These are phyloP conservation scores for Conistra vaccinii DNA, from an alignment of 2,888 invertebrate species.

Conservation along the genomic window DNA sequence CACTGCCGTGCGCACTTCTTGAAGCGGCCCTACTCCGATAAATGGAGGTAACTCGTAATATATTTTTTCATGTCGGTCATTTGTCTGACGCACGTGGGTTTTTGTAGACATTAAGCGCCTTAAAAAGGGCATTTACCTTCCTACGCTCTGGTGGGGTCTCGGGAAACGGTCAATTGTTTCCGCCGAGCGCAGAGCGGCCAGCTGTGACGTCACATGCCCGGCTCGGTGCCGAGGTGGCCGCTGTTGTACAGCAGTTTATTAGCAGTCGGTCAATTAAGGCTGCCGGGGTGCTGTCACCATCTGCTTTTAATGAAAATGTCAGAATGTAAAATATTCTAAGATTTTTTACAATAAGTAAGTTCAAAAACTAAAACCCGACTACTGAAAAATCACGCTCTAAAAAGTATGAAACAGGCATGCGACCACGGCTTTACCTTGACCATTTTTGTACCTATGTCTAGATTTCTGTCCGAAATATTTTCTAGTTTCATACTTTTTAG, in stretches of 20 bases:
- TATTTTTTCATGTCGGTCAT: conserved; percentile 83
- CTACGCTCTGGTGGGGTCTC: conserved; percentile 34
- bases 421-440: no score
- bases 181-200: neutral
- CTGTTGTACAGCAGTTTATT: neutral
- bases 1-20: neutral
- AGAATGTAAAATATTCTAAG: no score
- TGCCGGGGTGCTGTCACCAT: no score
- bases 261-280: no score
- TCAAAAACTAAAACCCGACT: no score
- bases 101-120: conserved; percentile 82
- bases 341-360: no score
- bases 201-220: conserved; percentile 15
- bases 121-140: conserved; percentile 81
- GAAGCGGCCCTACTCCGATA: conserved; percentile 56
- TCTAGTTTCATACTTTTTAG: no score
- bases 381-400: no score
- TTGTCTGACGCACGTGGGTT: conserved; percentile 83
- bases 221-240: neutral
- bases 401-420: no score
- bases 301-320: no score
- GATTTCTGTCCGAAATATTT: no score
- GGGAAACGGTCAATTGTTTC: conserved; percentile 29
- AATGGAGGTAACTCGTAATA: conserved; percentile 76
- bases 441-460: no score